Evolutionary conservation across 2,113 vertebrate species (phyloP).

Genomic region (Eonycteris spelaea): DNA sequence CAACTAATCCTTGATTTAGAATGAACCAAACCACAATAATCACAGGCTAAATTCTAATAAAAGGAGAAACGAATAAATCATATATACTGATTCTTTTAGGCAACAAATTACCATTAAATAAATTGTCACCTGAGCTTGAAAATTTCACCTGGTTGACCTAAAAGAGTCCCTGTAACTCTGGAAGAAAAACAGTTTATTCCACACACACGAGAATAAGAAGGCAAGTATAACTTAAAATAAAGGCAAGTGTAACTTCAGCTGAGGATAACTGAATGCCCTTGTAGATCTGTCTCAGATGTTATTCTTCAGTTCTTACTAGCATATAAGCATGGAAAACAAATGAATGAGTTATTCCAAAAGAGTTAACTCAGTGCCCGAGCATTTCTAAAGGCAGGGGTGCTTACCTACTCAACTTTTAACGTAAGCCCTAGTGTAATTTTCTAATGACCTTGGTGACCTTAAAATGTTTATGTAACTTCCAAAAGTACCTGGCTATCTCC

Average conservation of each 20-base stretch:
- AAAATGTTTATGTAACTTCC: background rate
- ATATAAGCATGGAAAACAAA: background rate
- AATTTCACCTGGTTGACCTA: background rate
- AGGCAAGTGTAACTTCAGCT: background rate
- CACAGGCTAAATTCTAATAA: background rate
- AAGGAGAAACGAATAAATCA: background rate
- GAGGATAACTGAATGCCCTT: background rate
- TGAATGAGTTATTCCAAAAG: background rate
- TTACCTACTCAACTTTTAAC: background rate
- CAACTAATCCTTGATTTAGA: background rate
- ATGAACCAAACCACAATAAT: background rate
- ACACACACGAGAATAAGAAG: background rate
- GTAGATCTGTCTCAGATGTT: background rate
- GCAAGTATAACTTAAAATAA: conserved; percentile 23
- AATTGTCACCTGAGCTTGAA: background rate
- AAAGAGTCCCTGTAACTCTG: background rate
- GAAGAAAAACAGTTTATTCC: background rate
- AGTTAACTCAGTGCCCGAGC: background rate
- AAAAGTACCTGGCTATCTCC: background rate
- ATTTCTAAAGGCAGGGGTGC: background rate
- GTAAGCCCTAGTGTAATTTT: background rate
- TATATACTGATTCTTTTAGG: background rate
- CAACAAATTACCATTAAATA: background rate
- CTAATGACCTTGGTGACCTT: background rate
- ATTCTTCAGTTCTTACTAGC: background rate